Evolutionary conservation across 2,888 invertebrate genomes (phyloP), one percentile per base, ranked within the genome.

Genomic region (Oegoconia quadripuncta): DNA sequence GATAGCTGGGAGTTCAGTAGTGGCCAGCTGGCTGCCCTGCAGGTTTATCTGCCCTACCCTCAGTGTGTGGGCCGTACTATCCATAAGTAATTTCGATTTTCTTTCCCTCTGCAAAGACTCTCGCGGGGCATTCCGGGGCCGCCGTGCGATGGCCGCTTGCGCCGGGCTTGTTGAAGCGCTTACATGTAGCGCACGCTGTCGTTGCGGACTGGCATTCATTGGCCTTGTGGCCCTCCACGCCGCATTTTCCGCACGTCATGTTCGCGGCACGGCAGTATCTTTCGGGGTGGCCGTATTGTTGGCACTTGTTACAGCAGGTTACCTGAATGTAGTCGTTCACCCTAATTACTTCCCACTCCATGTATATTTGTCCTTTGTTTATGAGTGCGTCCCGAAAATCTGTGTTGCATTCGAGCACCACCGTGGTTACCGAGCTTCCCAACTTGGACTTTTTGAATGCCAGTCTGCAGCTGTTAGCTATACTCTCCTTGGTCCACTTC

Each of bases 161-260:
- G 0, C 35, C 42, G 1, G 9, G 6, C 0, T 34, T 27, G 7
- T 27, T 35, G 15, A 46, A 46, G 0, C 29, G 16, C 0, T 18
- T 26, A 31, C 46, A 47, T 0, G 54, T 51, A 0, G 50, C 51
- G 26, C 48, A 50, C 2, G 15, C 16, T 1, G 1, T 3, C 3
- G 23, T 4, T 6, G 9, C 6, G 0, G 27, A 9, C 6, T 16
- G 28, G 22, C 39, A 39, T 0, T 23, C 28, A 0, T 14, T 15
- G 0, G 16, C 6, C 4, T 9, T n/a, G 22, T 22, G 22, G 22
- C 22, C 22, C 3, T 2, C 3, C 22, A 1, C 3, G 8, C 22
- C 3, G 22, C 22, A 22, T 22, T 3, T 22, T 2, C 22, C 22
- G 3, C 22, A 22, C 2, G n/a, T n/a, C 3, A 3, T n/a, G 0